Evolutionary conservation across 2,888 invertebrate species (phyloP).

Genomic region (Macrosoma leucophasiata): DNA sequence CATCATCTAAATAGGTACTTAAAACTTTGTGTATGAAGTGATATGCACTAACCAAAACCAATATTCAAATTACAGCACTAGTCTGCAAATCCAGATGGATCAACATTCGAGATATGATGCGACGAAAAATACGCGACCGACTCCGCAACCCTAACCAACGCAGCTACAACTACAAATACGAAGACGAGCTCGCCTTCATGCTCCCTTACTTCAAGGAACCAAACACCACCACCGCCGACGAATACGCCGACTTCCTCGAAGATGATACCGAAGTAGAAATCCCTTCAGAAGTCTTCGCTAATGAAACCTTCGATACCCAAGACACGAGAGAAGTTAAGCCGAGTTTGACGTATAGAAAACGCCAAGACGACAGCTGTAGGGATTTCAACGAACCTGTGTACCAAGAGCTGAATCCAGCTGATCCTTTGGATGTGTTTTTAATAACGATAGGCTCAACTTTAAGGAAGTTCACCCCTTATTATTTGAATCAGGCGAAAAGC

Average conservation of each 20-base stretch:
- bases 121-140: conserved; percentile 47
- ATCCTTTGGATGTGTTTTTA: conserved; percentile 56
- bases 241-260: conserved; percentile 41
- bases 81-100: conserved; percentile 59
- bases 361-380: conserved; percentile 26
- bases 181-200: conserved; percentile 54
- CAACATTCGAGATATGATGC: conserved; percentile 64
- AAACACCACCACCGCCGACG: conserved; percentile 28
- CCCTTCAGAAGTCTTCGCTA: conserved; percentile 38
- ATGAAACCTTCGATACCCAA: conserved; percentile 26
- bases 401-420: conserved; percentile 45
- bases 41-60: no score
- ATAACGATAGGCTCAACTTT: conserved; percentile 55
- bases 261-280: conserved; percentile 39
- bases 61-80: conserved; percentile 50
- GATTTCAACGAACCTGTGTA: conserved; percentile 22
- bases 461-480: conserved; percentile 54
- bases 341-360: conserved; percentile 26
- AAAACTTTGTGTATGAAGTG: no score
- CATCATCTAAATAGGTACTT: no score
- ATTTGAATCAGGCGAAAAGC: conserved; percentile 61
- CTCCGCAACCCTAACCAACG: conserved; percentile 40
- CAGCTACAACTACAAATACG: conserved; percentile 56
- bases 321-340: conserved; percentile 35
- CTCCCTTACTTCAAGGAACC: conserved; percentile 49